Evolutionary conservation across 1,140 invertebrate species (phyloP).

Genomic region (Cheumatopsyche charites): DNA sequence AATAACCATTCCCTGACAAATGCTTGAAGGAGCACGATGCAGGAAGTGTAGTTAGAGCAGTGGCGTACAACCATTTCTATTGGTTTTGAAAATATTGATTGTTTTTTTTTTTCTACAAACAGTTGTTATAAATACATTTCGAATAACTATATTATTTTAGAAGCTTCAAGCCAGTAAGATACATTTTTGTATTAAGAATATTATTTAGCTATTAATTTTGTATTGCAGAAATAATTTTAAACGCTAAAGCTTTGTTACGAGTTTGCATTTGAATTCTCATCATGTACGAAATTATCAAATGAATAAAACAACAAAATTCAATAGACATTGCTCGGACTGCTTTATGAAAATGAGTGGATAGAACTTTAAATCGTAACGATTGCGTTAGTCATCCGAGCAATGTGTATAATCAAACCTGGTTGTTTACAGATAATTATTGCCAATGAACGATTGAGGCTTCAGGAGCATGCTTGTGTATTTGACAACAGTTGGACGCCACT

Average conservation of each 20-base stretch:
- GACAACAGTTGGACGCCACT: conserved; percentile 27
- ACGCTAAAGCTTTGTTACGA: conserved; percentile 4
- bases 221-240: conserved; percentile 7
- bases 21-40: conserved; percentile 47
- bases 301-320: conserved; percentile 10
- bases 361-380: neutral
- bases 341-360: neutral
- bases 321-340: neutral
- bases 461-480: neutral
- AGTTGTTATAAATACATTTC: neutral
- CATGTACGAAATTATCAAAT: neutral
- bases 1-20: conserved; percentile 50
- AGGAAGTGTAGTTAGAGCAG: conserved; percentile 41
- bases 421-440: neutral
- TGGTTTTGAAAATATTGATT: no score
- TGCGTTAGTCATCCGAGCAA: neutral
- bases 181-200: neutral
- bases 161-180: neutral
- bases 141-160: conserved; percentile 4
- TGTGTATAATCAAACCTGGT: conserved; percentile 1
- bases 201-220: neutral
- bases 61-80: conserved; percentile 23
- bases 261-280: neutral
- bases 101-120: no score
- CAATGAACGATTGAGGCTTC: neutral